phyloP scores from a whole-genome alignment of 30 jellyfish, hydroid and myxozoan genomes.

The Aurelia aurita region DNA sequence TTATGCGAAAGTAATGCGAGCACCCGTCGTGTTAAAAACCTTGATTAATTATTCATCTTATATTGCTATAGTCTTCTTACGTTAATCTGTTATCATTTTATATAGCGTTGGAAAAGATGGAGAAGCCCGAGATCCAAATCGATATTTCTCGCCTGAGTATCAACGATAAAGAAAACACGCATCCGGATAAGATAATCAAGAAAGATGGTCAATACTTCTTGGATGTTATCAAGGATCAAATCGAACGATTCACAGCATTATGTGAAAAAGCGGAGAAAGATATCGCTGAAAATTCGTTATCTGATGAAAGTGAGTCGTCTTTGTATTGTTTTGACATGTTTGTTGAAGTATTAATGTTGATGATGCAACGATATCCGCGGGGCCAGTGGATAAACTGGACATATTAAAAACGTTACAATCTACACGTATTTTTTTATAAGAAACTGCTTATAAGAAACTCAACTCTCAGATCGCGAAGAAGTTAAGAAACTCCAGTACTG shows the following conservation, averaged over 20 bases:
- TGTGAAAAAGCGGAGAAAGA: constrained; percentile 83
- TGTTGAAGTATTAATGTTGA: not conserved
- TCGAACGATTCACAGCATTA: constrained; percentile 64
- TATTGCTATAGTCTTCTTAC: constrained; percentile 31
- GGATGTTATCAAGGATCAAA: constrained; percentile 70
- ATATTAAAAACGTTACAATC: too few species aligned
- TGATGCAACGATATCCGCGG: not conserved
- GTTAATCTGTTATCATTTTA: constrained; percentile 35
- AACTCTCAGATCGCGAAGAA: too few species aligned
- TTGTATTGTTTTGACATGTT: not conserved
- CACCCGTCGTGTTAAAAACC: not conserved
- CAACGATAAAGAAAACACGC: constrained; percentile 76
- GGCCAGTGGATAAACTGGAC: too few species aligned
- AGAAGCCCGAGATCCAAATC: constrained; percentile 72
- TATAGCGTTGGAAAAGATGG: constrained; percentile 57
- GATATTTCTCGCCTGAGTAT: constrained; percentile 70
- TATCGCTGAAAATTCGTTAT: constrained; percentile 53
- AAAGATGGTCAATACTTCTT: constrained; percentile 89
- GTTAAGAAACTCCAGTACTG: too few species aligned
- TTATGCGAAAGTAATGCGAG: not conserved
- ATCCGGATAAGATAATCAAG: constrained; percentile 71
- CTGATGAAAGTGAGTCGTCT: constrained; percentile 84
- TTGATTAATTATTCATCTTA: constrained; percentile 28
- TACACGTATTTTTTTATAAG: too few species aligned
- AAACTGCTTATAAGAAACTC: too few species aligned